Evolutionary conservation across 2,113 vertebrate genomes (phyloP), one percentile per base, ranked within the genome.

Genomic region (Chloropsis hardwickii): DNA sequence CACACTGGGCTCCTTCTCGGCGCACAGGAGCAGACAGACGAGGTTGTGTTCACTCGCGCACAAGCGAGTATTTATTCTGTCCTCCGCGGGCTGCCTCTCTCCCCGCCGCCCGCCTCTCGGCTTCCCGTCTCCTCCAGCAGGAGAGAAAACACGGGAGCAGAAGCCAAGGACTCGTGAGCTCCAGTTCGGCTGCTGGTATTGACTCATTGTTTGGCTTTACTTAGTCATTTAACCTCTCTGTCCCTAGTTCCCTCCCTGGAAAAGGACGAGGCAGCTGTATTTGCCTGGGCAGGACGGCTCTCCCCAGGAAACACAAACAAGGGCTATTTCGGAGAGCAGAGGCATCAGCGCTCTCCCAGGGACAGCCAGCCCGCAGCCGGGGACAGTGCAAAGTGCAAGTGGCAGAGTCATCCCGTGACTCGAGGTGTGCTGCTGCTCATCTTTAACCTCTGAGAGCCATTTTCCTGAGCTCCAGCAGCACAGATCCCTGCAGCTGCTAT

Each of bases 101-200:
- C 5, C 3, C 54, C 28, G 89, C 40, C 70, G 2, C 31, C 40
- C 2, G 40, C 64, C 62, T 73, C 91, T 23, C 90, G 51, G 70
- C 85, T 86, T 94, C 90, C 87, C 58, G 9, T 47, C 78, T 80
- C 67, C 88, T 95, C 4, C 2, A 71, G 53, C 79, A 6, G 79
- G 24, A 86, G 35, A 12, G 79, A 91, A 91, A 88, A 92, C 82
- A 73, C 2, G 3, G 81, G 29, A 80, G 61, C 85, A 64, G 85
- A 66, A 90, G 94, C 93, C 81, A 93, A 96, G 54, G 72, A 37
- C 90, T 88, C 85, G 71, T 9, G 71, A 85, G 62, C 57, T 91
- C 50, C 56, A 56, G 35, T 27, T 45, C 2, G 3, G 3, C 67
- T 73, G 82, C 71, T 66, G 39, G 37, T 54, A 77, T 22, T 93